These are phyloP conservation scores for Vanacampus margaritifer DNA, from an alignment of 2,113 vertebrate genomes.

Conservation along the genomic window DNA sequence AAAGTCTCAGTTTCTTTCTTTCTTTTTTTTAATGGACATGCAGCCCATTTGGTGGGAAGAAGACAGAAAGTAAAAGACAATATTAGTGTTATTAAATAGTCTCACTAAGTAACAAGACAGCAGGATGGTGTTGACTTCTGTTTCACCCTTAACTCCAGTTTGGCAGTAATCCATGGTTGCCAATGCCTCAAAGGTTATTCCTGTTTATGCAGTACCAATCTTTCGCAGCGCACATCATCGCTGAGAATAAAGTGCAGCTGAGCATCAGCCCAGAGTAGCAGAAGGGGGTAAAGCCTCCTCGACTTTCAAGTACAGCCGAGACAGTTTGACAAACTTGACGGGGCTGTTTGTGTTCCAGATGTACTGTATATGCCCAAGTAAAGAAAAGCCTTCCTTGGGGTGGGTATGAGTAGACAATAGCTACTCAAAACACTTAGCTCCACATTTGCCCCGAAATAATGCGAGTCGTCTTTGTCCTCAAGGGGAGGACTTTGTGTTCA, in stretches of 20 bases:
- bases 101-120: background rate
- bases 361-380: background rate
- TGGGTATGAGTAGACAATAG: conserved; percentile 2
- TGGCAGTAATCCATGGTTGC: background rate
- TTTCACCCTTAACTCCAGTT: background rate
- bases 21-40: background rate
- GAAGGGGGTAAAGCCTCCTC: conserved; percentile 5
- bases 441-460: background rate
- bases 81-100: background rate
- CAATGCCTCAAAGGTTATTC: background rate
- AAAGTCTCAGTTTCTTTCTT: background rate
- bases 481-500: conserved; percentile 14
- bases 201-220: background rate
- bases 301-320: conserved; percentile 15
- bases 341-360: conserved; percentile 17
- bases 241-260: conserved; percentile 6
- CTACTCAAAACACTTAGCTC: conserved; percentile 6
- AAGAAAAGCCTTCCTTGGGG: conserved; percentile 9
- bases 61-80: background rate
- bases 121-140: background rate
- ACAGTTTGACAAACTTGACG: too few species aligned
- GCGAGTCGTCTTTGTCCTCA: conserved; percentile 14
- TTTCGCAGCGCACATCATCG: background rate
- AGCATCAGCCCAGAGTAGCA: conserved; percentile 6
- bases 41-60: background rate